A percentile compares a stretch with the other conserved stretches of the same genome.
Conservation (phyloP, 1,140 invertebrate species). For the Trichoplusia ni region DNA sequence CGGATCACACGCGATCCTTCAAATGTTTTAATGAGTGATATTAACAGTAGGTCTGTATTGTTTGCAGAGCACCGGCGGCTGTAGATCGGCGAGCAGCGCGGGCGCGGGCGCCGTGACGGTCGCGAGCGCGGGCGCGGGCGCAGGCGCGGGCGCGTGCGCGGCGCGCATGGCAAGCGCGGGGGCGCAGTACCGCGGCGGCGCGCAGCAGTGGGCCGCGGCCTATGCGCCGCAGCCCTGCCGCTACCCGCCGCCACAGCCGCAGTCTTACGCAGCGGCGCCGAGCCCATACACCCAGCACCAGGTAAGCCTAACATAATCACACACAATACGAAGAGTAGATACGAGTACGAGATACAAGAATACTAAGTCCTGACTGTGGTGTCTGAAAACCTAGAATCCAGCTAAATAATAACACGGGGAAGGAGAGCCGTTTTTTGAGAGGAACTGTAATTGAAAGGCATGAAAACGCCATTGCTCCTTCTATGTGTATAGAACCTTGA, state of each 20-base stretch:
- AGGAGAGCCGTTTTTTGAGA: too few relatives aligned
- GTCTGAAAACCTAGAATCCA: too few relatives aligned
- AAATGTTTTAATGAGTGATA: background rate
- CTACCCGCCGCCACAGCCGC: conserved; percentile 75
- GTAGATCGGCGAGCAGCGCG: conserved; percentile 64
- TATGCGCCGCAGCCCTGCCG: conserved; percentile 77
- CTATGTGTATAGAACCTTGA: too few relatives aligned
- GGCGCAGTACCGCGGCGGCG: conserved; percentile 74
- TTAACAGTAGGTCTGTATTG: conserved; percentile 25
- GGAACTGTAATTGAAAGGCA: too few relatives aligned
- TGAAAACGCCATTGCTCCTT: too few relatives aligned
- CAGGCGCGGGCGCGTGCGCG: conserved; percentile 66
- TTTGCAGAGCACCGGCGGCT: conserved; percentile 69
- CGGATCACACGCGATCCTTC: too few relatives aligned
- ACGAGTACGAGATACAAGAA: too few relatives aligned
- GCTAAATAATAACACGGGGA: too few relatives aligned
- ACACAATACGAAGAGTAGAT: too few relatives aligned
- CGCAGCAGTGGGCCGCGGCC: conserved; percentile 73
- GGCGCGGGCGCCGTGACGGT: conserved; percentile 66
- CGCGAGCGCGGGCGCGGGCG: conserved; percentile 56
- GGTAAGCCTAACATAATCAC: conserved; percentile 39
- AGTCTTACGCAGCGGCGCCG: conserved; percentile 67
- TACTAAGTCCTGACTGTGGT: too few relatives aligned
- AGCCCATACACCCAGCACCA: conserved; percentile 73
- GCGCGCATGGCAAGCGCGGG: conserved; percentile 77